Evolutionary conservation across 2,113 vertebrate genomes (phyloP), one percentile per base, ranked within the genome.

Genomic region (Okapia johnstoni): DNA sequence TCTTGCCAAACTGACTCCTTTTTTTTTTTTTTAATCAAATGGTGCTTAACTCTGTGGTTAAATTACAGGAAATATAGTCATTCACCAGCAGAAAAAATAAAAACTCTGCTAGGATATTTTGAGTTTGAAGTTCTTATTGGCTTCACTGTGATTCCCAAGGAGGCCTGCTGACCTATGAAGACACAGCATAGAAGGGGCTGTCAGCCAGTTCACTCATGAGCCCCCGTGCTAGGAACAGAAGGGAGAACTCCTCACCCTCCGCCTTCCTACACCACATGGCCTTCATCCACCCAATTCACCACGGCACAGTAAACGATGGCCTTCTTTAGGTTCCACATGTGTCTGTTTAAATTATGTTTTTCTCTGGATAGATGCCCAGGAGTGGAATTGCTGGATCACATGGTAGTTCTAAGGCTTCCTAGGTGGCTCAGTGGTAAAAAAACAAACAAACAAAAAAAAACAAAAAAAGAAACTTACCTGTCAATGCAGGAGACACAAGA

Each of bases 1-100:
- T 96, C 63, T 96, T 25, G 7, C 81, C 73, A 85, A 88, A 93
- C 90, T 50, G 94, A 93, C 58, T 70, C 16, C 16, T 79, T 85
- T 90, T 52, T 90, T 92, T 85, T n/a, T 63, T 16, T 63, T 63
- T 60, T 23, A 55, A 36, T 80, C 50, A 40, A 80, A 77, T 4
- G 26, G 6, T 36, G 19, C 55, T 91, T 60, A 43, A n/a, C 19
- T 76, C 14, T 36, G 40, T 85, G 23, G 55, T 84, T 88, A 66
- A 93, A 85, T 85, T 30, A 88, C 23, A 93, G n/a, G 23, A 13
- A 85, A 48, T 73, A 11, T 2, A 33, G 28, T 81, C 40, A 80
- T 54, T 84, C 77, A 55, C 19, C 12, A 57, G 50, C 17, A 63
- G 57, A 25, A 93, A 46, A 85, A 76, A 55, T 21, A 66, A 66